Percentiles rank a stretch among this genome's conserved stretches.
Evolutionary conservation across 2,797 vertebrate genomes (phyloP).

Genomic region (Coregonus ussuriensis): DNA sequence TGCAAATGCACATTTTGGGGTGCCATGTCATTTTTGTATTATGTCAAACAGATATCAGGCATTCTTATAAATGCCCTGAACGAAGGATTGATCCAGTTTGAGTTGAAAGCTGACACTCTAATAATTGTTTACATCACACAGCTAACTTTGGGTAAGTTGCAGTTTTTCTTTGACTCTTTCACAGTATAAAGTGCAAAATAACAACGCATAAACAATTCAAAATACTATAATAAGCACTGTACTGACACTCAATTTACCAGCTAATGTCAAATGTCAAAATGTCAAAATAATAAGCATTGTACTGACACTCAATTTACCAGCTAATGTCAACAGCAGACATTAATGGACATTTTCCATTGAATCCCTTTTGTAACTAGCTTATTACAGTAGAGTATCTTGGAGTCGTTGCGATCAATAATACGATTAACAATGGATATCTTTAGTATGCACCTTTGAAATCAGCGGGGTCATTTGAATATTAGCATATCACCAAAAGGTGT

Average conservation of each 20-base stretch:
- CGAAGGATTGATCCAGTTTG: constrained; percentile 93
- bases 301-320: neutral
- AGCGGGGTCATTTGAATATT: constrained; percentile 48
- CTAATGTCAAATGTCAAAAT: neutral
- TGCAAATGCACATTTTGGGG: neutral
- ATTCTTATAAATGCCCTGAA: constrained; percentile 87
- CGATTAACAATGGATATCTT: constrained; percentile 62
- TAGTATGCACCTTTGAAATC: constrained; percentile 65
- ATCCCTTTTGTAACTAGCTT: neutral
- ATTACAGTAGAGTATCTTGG: neutral
- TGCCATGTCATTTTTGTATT: neutral
- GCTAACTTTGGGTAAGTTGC: constrained; percentile 88
- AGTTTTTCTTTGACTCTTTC: neutral
- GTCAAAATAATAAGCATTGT: neutral
- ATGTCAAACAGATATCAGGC: constrained; percentile 80
- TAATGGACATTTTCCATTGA: neutral
- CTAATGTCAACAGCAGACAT: neutral
- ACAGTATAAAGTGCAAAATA: neutral
- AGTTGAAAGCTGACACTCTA: constrained; percentile 88
- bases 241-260: neutral
- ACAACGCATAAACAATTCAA: neutral
- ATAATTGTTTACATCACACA: constrained; percentile 91
- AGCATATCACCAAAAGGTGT: constrained; percentile 64
- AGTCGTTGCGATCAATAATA: constrained; percentile 62
- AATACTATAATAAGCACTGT: neutral